Base-by-base conservation (phyloP, 2,113 vertebrate genomes). In the Dasyornis broadbenti region DNA sequence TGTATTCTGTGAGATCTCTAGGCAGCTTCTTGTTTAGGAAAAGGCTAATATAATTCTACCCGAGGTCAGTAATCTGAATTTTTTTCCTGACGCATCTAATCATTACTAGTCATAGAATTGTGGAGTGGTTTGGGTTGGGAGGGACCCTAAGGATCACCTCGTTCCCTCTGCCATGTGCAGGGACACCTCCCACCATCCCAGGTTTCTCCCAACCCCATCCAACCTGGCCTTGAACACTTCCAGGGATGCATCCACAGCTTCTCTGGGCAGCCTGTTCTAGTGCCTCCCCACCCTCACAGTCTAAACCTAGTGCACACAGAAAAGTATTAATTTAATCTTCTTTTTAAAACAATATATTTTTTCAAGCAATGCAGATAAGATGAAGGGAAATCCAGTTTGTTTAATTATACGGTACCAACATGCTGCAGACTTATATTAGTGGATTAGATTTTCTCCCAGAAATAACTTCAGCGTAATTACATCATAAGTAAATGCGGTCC, bases 381-480 rank as follows among this genome's bases (percentile, higher is more conserved):
- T 2, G 1, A 78, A 77, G 40, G 26, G 56, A 83, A 88, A 73
- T 86, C 12, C 28, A 59, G n/a, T 70, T 82, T 90, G 28, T 71
- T 70, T 86, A 82, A 95, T 96, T 90, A 81, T n/a, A 71, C 83
- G 11, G 53, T 56, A 89, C 80, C 71, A 83, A 86, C 73, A 56
- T 17, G 28, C 47, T 80, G 42, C 76, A 81, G 57, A 30, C 18
- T 86, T 79, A 19, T 2, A 4, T 37, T 50, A 80, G 63, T 77
- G 65, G 37, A 87, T 94, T 87, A 91, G 64, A 86, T 81, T 88
- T 95, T 83, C 44, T 93, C n/a, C 22, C 59, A 83, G 87, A 91
- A 96, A 92, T 94, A 82, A 61, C 81, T 95, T 79, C 44, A 65
- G 49, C 73, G 68, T 26, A 94, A 80, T 76, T 86, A 53, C 64